Conservation (phyloP, 2,888 invertebrate species). For the Leucozona laternaria region DNA sequence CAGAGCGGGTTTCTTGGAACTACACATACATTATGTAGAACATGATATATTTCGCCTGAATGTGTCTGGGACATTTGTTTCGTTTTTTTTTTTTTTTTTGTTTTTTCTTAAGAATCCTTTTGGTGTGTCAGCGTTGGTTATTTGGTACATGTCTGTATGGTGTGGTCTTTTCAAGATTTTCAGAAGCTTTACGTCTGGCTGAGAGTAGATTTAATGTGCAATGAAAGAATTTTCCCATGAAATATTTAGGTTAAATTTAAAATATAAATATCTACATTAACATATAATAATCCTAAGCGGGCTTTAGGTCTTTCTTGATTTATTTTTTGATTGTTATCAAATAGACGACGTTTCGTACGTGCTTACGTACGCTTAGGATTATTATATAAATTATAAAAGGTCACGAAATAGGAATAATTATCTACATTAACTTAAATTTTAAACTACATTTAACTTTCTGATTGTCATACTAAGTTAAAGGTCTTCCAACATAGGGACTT, state of each 20-base stretch:
- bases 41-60: conserved; percentile 13
- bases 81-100: neutral
- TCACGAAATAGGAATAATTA: too few species aligned
- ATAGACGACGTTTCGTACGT: too few species aligned
- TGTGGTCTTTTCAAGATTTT: neutral
- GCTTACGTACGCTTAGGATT: too few species aligned
- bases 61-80: conserved; percentile 36
- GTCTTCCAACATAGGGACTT: too few species aligned
- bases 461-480: too few species aligned
- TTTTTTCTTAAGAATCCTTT: conserved; percentile 28
- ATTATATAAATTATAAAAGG: too few species aligned
- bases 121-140: neutral
- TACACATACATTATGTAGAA: neutral
- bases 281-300: too few species aligned
- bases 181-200: neutral
- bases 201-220: neutral
- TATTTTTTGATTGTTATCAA: too few species aligned
- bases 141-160: neutral
- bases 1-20: conserved; percentile 16
- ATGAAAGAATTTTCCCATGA: neutral
- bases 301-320: too few species aligned
- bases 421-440: too few species aligned
- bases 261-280: too few species aligned
- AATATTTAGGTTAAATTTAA: neutral
- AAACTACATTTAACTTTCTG: too few species aligned